Percentiles rank a stretch among this genome's conserved stretches.
phyloP scores from a whole-genome alignment of 2,797 vertebrate genomes.

The Gymnocypris eckloni region DNA sequence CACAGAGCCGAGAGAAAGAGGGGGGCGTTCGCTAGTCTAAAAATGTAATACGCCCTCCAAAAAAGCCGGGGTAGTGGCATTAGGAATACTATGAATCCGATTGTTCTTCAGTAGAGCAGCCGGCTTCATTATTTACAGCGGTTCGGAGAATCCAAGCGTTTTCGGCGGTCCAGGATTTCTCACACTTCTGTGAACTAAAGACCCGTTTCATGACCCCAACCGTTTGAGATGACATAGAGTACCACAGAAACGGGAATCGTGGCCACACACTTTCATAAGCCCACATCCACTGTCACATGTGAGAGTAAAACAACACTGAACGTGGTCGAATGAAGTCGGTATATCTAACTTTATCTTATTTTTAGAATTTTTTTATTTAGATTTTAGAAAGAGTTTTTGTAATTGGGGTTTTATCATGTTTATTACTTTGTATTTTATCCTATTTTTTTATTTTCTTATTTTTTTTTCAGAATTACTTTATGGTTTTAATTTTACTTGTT shows the following conservation, averaged over 20 bases:
- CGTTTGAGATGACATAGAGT: background rate
- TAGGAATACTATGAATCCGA: constrained; percentile 66
- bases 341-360: background rate
- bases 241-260: background rate
- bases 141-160: background rate
- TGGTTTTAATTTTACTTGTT: background rate
- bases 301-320: background rate
- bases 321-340: background rate
- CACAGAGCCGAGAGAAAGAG: constrained; percentile 72
- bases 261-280: background rate
- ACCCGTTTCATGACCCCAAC: background rate
- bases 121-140: constrained; percentile 47
- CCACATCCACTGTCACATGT: background rate
- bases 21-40: constrained; percentile 89
- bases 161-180: background rate
- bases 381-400: background rate
- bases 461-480: background rate
- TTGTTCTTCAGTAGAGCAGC: constrained; percentile 43
- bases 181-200: background rate
- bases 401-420: background rate
- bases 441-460: background rate
- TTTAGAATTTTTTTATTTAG: background rate
- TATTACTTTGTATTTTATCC: background rate
- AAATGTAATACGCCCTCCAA: constrained; percentile 77
- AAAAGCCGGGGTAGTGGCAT: constrained; percentile 66